phyloP scores from a whole-genome alignment of 2,888 invertebrate species.

The Lycia hirtaria region DNA sequence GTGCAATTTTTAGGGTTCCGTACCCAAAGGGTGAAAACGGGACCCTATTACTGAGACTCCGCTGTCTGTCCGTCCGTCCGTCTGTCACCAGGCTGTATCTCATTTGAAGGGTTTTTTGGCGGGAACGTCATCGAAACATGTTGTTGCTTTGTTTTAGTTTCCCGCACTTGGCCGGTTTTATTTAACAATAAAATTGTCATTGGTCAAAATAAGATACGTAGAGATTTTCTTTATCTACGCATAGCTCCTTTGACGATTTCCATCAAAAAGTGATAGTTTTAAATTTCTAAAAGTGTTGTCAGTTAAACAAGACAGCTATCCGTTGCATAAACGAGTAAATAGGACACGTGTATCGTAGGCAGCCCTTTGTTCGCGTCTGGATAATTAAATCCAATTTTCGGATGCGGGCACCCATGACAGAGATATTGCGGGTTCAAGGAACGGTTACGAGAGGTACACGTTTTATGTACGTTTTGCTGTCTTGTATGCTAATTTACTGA shows the following conservation, averaged over 20 bases:
- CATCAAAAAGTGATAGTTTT: neutral
- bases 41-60: too few relatives aligned
- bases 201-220: too few relatives aligned
- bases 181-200: too few relatives aligned
- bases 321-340: constrained; percentile 18
- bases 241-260: neutral
- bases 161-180: too few relatives aligned
- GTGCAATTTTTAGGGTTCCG: too few relatives aligned
- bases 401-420: constrained; percentile 65
- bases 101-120: too few relatives aligned
- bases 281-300: neutral
- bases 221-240: neutral
- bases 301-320: constrained; percentile 2
- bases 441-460: constrained; percentile 30
- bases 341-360: constrained; percentile 33
- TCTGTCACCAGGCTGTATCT: too few relatives aligned
- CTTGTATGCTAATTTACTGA: constrained; percentile 18
- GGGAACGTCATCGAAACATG: too few relatives aligned
- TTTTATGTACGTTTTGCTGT: constrained; percentile 12
- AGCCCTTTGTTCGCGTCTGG: constrained; percentile 53
- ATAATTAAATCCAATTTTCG: constrained; percentile 76
- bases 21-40: too few relatives aligned
- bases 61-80: too few relatives aligned
- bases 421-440: constrained; percentile 54
- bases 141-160: too few relatives aligned